phyloP scores from a whole-genome alignment of 2,113 vertebrate species.

The Indicator maculatus region DNA sequence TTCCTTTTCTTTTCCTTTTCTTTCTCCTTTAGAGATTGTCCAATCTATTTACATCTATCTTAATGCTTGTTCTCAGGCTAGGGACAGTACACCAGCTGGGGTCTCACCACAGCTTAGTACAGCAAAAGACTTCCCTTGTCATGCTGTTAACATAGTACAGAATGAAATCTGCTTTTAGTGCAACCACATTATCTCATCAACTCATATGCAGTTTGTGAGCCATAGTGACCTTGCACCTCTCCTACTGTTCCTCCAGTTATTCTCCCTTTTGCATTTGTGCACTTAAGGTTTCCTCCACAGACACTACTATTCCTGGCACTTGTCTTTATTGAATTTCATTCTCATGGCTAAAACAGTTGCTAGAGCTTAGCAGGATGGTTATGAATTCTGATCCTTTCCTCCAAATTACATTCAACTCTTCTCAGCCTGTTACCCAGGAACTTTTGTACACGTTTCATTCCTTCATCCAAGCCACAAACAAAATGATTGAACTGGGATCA shows the following conservation, averaged over 20 bases:
- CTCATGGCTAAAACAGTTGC: not conserved
- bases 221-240: slow-evolving; percentile 21
- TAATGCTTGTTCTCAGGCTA: not conserved
- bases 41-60: not conserved
- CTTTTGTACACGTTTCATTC: rapidly evolving
- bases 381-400: not conserved
- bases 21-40: not conserved
- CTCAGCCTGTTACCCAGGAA: not conserved
- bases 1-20: not conserved
- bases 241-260: not conserved
- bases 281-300: not conserved
- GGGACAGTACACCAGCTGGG: not conserved
- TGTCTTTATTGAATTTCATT: not conserved
- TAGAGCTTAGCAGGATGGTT: not conserved
- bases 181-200: not conserved
- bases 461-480: not conserved
- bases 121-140: not conserved
- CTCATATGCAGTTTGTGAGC: not conserved
- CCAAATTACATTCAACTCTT: not conserved
- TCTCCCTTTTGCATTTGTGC: not conserved
- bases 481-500: not conserved
- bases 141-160: not conserved
- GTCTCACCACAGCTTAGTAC: not conserved
- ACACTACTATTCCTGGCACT: not conserved
- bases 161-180: slow-evolving; percentile 37